Evolutionary conservation across 2,113 vertebrate species (phyloP), one percentile per base, ranked within the genome.

Genomic region (Amphilophus citrinellus): DNA sequence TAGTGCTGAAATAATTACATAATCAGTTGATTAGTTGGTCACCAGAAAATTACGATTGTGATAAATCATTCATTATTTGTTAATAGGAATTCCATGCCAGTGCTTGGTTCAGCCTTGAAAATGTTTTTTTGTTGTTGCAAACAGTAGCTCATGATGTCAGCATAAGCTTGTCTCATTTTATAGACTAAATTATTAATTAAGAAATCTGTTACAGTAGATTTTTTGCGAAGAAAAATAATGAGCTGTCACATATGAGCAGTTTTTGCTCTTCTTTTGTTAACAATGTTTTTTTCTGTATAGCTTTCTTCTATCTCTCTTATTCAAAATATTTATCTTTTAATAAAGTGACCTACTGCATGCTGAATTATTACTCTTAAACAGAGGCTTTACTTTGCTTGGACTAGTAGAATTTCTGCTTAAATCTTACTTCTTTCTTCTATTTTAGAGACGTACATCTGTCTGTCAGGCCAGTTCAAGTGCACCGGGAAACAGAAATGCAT

Each of bases 401-500:
- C 15, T 14, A 50, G 15, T 6, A 17, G 14, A 50, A 50, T 17
- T 50, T 47, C 4, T 17, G 15, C 59, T 63, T 68, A 42, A 79
- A 65, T 42, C 9, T 7, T 4, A n/a, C 14, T 76, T 4, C 3
- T 79, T 6, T 68, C 78, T 58, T 80, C 5, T 83, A 6, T 94
- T 94, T 10, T 90, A 99, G 98, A 99, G 87, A 98, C 98, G 0
- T 98, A 99, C 39, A 97, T 99, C 87, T 99, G 98, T 86, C 95
- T 99, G 85, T 97, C 98, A 1, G 98, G 98, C 59, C 98, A 99
- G 88, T 99, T 99, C 94, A 99, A 99, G 93, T 99, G 98, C 92
- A 97, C 96, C 3, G 97, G 96, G 92, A 98, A 96, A 79, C 98
- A 98, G 92, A 99, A 99, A 91, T 99, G 98, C 65, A 99, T 99